Conservation (phyloP, 2,797 vertebrate species). For the Lophotriccus pileatus region DNA sequence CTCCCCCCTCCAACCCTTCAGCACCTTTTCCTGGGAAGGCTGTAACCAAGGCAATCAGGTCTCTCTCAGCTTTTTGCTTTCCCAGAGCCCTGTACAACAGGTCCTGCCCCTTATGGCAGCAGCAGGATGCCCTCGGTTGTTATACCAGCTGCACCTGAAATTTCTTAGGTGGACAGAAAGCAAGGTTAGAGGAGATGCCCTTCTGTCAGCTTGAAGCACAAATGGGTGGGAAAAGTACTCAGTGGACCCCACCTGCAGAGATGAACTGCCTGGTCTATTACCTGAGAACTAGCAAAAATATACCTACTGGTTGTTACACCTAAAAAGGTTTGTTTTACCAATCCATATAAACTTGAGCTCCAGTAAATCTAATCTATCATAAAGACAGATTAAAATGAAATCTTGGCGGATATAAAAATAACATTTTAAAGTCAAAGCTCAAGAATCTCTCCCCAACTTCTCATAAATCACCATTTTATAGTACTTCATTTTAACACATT, state of each 20-base stretch:
- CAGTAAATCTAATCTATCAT: slow-evolving; percentile 35
- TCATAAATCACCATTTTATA: slow-evolving; percentile 51
- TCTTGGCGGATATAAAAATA: slow-evolving; percentile 63
- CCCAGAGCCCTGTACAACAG: background rate
- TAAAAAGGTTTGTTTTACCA: background rate
- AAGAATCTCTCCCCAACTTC: slow-evolving; percentile 44
- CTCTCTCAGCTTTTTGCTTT: background rate
- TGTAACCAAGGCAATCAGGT: background rate
- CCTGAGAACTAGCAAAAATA: background rate
- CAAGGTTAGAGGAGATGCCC: background rate
- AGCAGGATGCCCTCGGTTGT: background rate
- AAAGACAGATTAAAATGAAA: slow-evolving; percentile 58
- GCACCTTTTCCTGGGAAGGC: background rate
- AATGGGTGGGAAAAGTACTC: background rate
- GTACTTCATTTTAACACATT: slow-evolving; percentile 56
- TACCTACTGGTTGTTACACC: background rate
- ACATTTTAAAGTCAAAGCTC: slow-evolving; percentile 56
- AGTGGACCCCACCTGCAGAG: background rate
- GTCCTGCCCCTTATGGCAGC: background rate
- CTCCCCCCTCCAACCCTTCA: background rate
- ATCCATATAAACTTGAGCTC: slow-evolving; percentile 1
- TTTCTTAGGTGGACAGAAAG: background rate
- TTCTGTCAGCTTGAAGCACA: background rate
- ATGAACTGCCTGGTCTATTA: background rate
- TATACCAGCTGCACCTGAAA: background rate